Evolutionary conservation across 2,113 vertebrate genomes (phyloP), one percentile per base, ranked within the genome.

Genomic region (Dromaius novaehollandiae): DNA sequence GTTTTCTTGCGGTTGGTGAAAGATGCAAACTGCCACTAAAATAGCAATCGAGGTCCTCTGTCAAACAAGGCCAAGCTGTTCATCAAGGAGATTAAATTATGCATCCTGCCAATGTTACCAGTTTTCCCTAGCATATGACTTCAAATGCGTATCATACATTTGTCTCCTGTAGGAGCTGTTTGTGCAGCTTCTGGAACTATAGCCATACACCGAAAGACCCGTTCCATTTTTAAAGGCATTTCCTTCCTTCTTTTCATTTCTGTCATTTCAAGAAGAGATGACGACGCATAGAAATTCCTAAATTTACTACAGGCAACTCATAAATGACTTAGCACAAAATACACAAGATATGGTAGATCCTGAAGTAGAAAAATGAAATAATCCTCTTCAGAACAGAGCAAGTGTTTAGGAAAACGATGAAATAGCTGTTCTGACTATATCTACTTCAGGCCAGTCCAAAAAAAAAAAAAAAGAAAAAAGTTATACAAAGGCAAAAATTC

Each of bases 1-100:
- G 89, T 63, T 90, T 56, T 88, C 74, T 86, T 90, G 77, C 79
- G 90, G 64, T 46, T 92, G 74, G 77, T 91, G 70, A 92, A 94
- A 90, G 88, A 96, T 75, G 82, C 85, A 90, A 96, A 90, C 58
- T 96, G 75, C 51, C 82, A 50, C 87, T 95, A 88, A 95, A 97
- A 46, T 68, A 95, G 63, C 82, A 96, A 92, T 4, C 86, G 93
- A 93, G 42, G 87, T 96, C 89, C 87, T 89, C 69, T 82, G n/a
- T 85, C 82, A 81, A 91, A 95, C 12, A 34, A 96, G 90, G 76
- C 96, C 86, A 85, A 95, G 85, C 7, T 40, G 63, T 90, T 98
- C 94, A 92, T 85, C 66, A 96, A 86, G 87, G 80, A 96, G 81
- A 91, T 94, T 56, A 89, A 86, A 84, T 95, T 83, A 86, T 7